Evolutionary conservation across 2,113 vertebrate genomes (phyloP), one percentile per base, ranked within the genome.

Genomic region (Sinocyclocheilus anophthalmus): DNA sequence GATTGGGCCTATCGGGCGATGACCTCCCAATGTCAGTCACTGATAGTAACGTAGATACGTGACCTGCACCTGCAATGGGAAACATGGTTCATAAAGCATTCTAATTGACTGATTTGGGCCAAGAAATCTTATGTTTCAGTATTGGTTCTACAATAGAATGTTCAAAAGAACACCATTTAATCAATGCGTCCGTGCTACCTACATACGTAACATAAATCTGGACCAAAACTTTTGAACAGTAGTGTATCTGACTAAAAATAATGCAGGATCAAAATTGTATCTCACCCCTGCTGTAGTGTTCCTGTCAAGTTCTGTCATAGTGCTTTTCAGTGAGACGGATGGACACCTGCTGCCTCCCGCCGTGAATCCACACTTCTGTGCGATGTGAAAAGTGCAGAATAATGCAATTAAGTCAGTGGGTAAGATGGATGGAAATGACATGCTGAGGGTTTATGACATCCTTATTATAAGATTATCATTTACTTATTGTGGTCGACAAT

Each of bases 261-360:
- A 12, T n/a, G 37, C 37, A 20, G 39, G 12, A n/a, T 72, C 69
- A 42, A 72, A 72, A 72, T 22, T 20, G 3, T 33, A 69, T 33
- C 18, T 72, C 37, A 22, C 37, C 69, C 37, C 9, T 63, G 85
- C 92, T 78, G 86, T 80, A 90, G 86, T 88, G 89, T 93, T 93
- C 90, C 89, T 90, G 92, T 92, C 91, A 90, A 61, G 89, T 87
- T 89, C 90, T 86, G 89, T 93, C 93, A 91, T 22, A n/a, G 7
- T 89, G 83, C 90, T 87, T 87, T 93, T 89, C 90, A 90, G 93
- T 91, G 90, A 72, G 69, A 72, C 73, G 86, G 85, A 85, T 85
- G 91, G 88, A 69, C 30, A 26, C 59, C 72, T 53, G 85, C 85
- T 81, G 83, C 63, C 90, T 75, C 9, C 9, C 37, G 20, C 37